These are phyloP conservation scores for Oxygymnocypris stewartii DNA, from an alignment of 2,113 vertebrate species.

Conservation along the genomic window DNA sequence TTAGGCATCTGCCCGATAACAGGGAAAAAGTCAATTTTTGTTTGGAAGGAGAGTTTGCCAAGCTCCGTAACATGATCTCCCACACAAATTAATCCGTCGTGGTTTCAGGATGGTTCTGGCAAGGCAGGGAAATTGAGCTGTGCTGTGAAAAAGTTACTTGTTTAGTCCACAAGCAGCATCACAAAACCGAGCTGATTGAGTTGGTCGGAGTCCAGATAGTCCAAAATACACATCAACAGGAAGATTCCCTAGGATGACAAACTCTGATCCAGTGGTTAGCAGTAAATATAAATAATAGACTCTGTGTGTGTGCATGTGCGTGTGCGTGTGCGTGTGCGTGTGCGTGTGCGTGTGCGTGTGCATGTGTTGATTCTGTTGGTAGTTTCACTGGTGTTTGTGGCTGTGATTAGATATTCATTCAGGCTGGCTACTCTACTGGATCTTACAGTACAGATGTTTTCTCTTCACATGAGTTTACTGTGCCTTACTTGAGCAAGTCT, in stretches of 20 bases:
- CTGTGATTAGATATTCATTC: slow-evolving; percentile 27
- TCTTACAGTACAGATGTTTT: slow-evolving; percentile 26
- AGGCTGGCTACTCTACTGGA: slow-evolving; percentile 10
- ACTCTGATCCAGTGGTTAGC: slow-evolving; percentile 20
- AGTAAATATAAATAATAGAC: slow-evolving; percentile 6
- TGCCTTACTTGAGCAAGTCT: slow-evolving; percentile 16
- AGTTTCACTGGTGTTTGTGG: neutral
- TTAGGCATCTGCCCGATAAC: slow-evolving; percentile 49
- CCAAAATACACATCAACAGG: slow-evolving; percentile 45
- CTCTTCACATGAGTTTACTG: slow-evolving; percentile 20
- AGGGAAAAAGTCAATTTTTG: slow-evolving; percentile 66
- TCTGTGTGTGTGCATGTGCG: too few relatives aligned
- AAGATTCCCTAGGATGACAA: slow-evolving; percentile 1
- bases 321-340: neutral
- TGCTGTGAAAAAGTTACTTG: slow-evolving; percentile 53
- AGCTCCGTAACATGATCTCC: slow-evolving; percentile 60
- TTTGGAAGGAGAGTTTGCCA: slow-evolving; percentile 62
- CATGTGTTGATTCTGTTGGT: neutral
- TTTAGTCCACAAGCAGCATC: slow-evolving; percentile 10
- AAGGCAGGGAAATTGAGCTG: slow-evolving; percentile 59
- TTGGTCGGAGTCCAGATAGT: slow-evolving; percentile 53
- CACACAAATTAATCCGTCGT: slow-evolving; percentile 66
- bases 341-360: too few relatives aligned
- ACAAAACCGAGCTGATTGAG: slow-evolving; percentile 54
- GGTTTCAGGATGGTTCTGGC: slow-evolving; percentile 51